Conservation (phyloP, 2,113 vertebrate species). For the Paraplagusia blochii region DNA sequence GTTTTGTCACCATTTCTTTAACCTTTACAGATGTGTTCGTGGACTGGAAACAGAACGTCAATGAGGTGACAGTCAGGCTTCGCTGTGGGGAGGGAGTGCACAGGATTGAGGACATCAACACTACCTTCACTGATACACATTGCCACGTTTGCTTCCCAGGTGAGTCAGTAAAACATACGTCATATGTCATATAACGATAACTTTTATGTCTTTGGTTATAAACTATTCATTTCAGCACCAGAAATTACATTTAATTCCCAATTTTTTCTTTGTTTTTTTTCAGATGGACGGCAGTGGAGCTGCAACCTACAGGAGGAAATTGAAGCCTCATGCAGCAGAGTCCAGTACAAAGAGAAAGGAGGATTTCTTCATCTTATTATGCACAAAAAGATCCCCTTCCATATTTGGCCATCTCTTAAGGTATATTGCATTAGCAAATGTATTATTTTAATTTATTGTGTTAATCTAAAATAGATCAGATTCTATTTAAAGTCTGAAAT, state of each 20-base stretch:
- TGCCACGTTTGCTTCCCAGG: constrained; percentile 88
- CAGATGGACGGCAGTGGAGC: constrained; percentile 92
- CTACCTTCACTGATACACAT: constrained; percentile 85
- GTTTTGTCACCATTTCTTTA: not conserved
- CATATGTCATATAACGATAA: not conserved
- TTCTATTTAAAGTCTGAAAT: too few species aligned
- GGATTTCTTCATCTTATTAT: constrained; percentile 86
- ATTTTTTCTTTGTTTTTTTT: too few species aligned
- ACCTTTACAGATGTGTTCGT: constrained; percentile 84
- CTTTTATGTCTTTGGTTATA: too few species aligned
- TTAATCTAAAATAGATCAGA: not conserved
- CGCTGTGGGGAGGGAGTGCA: constrained; percentile 79
- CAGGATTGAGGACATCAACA: constrained; percentile 80
- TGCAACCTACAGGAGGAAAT: constrained; percentile 92
- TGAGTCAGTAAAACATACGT: constrained; percentile 37
- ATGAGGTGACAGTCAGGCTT: constrained; percentile 89
- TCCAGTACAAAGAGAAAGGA: constrained; percentile 87
- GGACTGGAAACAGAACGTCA: constrained; percentile 94
- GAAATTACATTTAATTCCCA: too few species aligned
- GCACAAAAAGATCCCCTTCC: constrained; percentile 94
- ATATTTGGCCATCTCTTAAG: constrained; percentile 88
- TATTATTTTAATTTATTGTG: not conserved
- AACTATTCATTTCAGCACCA: too few species aligned
- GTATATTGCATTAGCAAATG: constrained; percentile 58
- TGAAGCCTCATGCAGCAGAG: constrained; percentile 88